A percentile compares a stretch with the other conserved stretches of the same genome.
These are phyloP conservation scores for Smittia sp. DNA, from an alignment of 2,888 invertebrate genomes.

Conservation along the genomic window DNA sequence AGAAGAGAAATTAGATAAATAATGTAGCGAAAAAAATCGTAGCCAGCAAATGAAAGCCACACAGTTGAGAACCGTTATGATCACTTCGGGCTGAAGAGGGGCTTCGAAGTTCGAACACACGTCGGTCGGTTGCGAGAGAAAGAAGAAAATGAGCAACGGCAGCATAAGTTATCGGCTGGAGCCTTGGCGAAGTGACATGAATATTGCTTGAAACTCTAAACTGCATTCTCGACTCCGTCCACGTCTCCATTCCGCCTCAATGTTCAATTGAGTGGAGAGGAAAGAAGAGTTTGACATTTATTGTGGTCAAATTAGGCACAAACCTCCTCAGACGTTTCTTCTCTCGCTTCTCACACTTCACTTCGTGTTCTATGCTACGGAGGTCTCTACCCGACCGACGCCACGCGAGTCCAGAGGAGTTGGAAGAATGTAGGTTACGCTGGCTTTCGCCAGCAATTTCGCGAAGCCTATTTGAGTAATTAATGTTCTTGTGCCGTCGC, in stretches of 20 bases:
- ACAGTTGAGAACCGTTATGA: slow-evolving; percentile 37
- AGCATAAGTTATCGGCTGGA: not conserved
- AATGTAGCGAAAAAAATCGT: slow-evolving; percentile 35
- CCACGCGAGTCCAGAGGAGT: slow-evolving; percentile 5
- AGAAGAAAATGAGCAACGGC: not conserved
- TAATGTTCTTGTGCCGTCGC: slow-evolving; percentile 34
- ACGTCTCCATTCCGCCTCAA: not conserved
- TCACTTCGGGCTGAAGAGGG: not conserved
- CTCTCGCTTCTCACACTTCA: slow-evolving; percentile 33
- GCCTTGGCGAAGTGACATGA: not conserved
- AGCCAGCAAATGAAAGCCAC: slow-evolving; percentile 3
- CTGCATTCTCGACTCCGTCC: not conserved
- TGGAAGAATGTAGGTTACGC: slow-evolving; percentile 35
- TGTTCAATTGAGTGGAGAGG: slow-evolving; percentile 3
- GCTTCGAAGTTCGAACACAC: not conserved
- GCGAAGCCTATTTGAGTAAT: slow-evolving; percentile 34
- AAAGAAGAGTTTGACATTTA: slow-evolving; percentile 35
- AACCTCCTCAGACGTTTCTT: slow-evolving; percentile 2
- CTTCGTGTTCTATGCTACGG: not conserved
- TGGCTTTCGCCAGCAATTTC: not conserved
- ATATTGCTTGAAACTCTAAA: not conserved
- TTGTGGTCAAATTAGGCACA: slow-evolving; percentile 41
- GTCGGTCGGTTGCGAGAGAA: not conserved
- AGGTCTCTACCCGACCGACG: not conserved
- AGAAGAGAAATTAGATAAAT: slow-evolving; percentile 38